These are phyloP conservation scores for Volucella inanis DNA, from an alignment of 2,888 invertebrate genomes.

Conservation along the genomic window DNA sequence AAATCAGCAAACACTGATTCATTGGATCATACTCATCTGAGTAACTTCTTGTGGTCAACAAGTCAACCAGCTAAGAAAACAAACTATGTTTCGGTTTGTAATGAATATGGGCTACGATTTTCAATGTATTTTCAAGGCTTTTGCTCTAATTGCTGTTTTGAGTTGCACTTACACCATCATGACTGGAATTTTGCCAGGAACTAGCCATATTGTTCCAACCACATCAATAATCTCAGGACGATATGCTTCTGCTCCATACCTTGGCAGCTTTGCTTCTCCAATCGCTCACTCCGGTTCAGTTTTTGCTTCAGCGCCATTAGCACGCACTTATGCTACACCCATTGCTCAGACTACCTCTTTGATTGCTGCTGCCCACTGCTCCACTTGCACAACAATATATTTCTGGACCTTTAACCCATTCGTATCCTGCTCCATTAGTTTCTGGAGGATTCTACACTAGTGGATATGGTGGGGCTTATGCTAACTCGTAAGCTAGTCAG, in stretches of 20 bases:
- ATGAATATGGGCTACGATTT: constrained; percentile 17
- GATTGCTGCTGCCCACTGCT: constrained; percentile 17
- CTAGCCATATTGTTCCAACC: constrained; percentile 21
- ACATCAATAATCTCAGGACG: constrained; percentile 6
- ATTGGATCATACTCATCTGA: constrained; percentile 42
- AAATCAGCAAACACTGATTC: constrained; percentile 4
- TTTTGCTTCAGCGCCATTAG: constrained; percentile 33
- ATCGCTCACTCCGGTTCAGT: constrained; percentile 32
- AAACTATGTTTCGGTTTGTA: constrained; percentile 57
- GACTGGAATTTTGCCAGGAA: constrained; percentile 33
- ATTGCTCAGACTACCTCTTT: constrained; percentile 14
- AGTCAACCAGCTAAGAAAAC: constrained; percentile 23
- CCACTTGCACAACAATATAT: constrained; percentile 39
- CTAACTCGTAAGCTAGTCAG: constrained; percentile 39
- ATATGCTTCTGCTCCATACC: constrained; percentile 33
- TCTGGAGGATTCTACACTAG: constrained; percentile 35
- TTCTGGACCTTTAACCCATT: constrained; percentile 34
- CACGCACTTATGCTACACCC: constrained; percentile 25
- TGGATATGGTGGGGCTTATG: constrained; percentile 36
- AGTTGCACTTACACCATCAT: constrained; percentile 16
- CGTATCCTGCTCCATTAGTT: constrained; percentile 37
- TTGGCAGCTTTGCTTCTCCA: constrained; percentile 26
- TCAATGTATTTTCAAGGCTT: constrained; percentile 18
- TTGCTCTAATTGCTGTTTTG: constrained; percentile 20
- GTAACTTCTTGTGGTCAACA: constrained; percentile 48